Evolutionary conservation across 2,888 invertebrate genomes (phyloP).

Genomic region (Marronus borbonicus): DNA sequence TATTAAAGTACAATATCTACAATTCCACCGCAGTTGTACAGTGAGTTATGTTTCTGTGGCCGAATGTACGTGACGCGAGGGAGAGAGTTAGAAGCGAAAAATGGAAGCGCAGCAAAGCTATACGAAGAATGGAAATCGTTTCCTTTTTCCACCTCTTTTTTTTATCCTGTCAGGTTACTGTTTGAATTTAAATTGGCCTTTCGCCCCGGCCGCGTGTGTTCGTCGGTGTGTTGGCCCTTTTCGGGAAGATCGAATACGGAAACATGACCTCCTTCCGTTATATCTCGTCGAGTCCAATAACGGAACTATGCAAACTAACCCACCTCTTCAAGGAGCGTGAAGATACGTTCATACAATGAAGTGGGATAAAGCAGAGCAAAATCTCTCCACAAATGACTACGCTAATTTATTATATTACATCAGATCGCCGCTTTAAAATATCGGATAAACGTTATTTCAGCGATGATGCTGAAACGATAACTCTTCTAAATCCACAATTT

Average conservation of each 20-base stretch:
- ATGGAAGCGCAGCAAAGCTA: not conserved
- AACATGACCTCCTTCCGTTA: slow-evolving; percentile 26
- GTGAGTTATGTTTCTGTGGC: too few relatives aligned
- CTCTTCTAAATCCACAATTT: too few relatives aligned
- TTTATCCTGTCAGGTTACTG: slow-evolving; percentile 28
- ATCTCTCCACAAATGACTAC: too few relatives aligned
- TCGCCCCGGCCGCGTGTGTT: slow-evolving; percentile 3
- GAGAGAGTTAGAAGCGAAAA: too few relatives aligned
- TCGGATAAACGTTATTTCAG: too few relatives aligned
- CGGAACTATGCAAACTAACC: slow-evolving; percentile 35
- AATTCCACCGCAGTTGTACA: too few relatives aligned
- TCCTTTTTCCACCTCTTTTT: slow-evolving; percentile 20
- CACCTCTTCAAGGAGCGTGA: not conserved
- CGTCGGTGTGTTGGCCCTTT: slow-evolving; percentile 14
- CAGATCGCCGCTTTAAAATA: too few relatives aligned
- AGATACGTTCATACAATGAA: not conserved
- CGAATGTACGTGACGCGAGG: too few relatives aligned
- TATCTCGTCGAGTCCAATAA: not conserved
- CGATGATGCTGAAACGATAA: too few relatives aligned
- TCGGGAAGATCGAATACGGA: slow-evolving; percentile 15
- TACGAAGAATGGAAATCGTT: slow-evolving; percentile 23
- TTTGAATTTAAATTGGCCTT: slow-evolving; percentile 47
- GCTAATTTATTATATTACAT: too few relatives aligned
- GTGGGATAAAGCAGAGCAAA: not conserved
- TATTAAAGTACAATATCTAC: too few relatives aligned